Evolutionary conservation across 2,113 vertebrate genomes (phyloP).

Genomic region (Sceloporus tristichus): DNA sequence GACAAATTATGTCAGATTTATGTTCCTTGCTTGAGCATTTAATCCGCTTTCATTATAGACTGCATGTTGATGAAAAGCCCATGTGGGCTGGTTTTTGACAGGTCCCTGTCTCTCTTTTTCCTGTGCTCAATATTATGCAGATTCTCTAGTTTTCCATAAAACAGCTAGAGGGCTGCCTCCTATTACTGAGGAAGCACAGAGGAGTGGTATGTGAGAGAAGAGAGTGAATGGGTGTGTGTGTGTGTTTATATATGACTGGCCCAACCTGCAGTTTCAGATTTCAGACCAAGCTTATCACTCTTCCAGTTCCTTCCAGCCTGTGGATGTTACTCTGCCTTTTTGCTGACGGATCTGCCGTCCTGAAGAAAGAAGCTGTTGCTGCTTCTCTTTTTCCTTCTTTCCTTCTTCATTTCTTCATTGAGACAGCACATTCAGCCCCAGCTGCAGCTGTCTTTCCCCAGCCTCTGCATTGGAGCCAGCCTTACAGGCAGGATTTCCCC

Average conservation of each 20-base stretch:
- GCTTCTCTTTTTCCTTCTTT: background rate
- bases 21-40: rapidly evolving
- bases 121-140: background rate
- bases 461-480: background rate
- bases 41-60: background rate
- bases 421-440: constrained; percentile 7
- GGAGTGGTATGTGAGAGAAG: constrained; percentile 60
- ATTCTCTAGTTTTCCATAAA: background rate
- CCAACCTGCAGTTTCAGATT: constrained; percentile 76
- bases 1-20: background rate
- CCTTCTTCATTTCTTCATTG: background rate
- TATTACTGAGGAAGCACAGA: constrained; percentile 49
- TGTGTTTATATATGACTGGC: constrained; percentile 69
- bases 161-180: constrained; percentile 63
- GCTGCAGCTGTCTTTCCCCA: background rate
- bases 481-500: constrained; percentile 11
- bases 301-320: constrained; percentile 43
- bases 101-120: background rate
- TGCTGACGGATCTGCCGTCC: background rate
- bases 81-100: background rate
- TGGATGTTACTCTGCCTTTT: constrained; percentile 43
- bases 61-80: rapidly evolving
- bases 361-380: constrained; percentile 22
- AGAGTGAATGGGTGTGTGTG: constrained; percentile 39
- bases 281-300: constrained; percentile 68